phyloP scores from a whole-genome alignment of 2,113 vertebrate genomes.

The Oncorhynchus keta region DNA sequence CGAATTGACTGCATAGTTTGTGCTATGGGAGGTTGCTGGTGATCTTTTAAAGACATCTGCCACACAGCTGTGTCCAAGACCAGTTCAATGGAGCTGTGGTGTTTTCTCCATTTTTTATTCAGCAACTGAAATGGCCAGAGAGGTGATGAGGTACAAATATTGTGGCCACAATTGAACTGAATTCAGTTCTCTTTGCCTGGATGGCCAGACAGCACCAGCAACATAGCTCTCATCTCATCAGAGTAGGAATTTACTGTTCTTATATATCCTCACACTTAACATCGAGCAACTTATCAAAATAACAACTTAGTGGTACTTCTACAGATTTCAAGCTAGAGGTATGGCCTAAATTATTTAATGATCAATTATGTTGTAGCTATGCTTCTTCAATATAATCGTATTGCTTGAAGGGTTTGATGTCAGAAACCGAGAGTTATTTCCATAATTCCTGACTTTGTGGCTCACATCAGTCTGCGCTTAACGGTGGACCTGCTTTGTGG shows the following conservation, averaged over 20 bases:
- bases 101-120: slow-evolving; percentile 43
- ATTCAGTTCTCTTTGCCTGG: too few species aligned
- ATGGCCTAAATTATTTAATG: neutral
- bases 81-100: slow-evolving; percentile 37
- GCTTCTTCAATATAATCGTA: slow-evolving; percentile 43
- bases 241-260: too few species aligned
- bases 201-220: too few species aligned
- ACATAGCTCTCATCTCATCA: too few species aligned
- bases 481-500: slow-evolving; percentile 28
- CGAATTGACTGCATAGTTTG: slow-evolving; percentile 31
- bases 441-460: slow-evolving; percentile 68
- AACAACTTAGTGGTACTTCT: too few species aligned
- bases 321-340: neutral
- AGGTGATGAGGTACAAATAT: slow-evolving; percentile 1
- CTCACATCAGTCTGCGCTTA: slow-evolving; percentile 62
- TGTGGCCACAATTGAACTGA: too few species aligned
- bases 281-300: too few species aligned
- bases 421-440: slow-evolving; percentile 62
- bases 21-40: slow-evolving; percentile 27
- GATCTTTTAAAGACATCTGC: slow-evolving; percentile 58
- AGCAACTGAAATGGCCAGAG: slow-evolving; percentile 55
- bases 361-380: neutral
- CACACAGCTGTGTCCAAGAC: slow-evolving; percentile 48
- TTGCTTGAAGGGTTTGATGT: slow-evolving; percentile 51
- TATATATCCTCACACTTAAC: too few species aligned